Evolutionary conservation across 2,797 vertebrate genomes (phyloP).

Genomic region (Molossus alvarezi): DNA sequence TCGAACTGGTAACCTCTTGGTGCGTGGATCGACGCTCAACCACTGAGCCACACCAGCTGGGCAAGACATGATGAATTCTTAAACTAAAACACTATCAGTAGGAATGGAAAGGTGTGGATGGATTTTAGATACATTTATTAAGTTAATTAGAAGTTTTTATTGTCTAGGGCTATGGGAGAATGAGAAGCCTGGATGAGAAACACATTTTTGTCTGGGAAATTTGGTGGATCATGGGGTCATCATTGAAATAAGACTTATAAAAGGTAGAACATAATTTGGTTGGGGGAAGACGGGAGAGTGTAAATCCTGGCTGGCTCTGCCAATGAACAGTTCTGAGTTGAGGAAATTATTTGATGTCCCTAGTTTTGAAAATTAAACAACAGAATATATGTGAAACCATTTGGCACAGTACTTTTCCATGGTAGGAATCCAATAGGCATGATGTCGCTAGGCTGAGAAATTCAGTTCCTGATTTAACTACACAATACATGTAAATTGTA

Average conservation of each 20-base stretch:
- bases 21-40: too few relatives aligned
- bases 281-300: not conserved
- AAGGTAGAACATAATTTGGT: slow-evolving; percentile 28
- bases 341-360: not conserved
- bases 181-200: not conserved
- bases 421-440: not conserved
- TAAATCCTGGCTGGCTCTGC: not conserved
- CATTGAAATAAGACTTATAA: slow-evolving; percentile 4
- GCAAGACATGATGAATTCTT: not conserved
- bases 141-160: not conserved
- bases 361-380: slow-evolving; percentile 29
- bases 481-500: not conserved
- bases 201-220: slow-evolving; percentile 20
- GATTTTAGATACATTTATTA: not conserved
- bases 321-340: not conserved
- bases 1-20: too few relatives aligned
- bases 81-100: not conserved
- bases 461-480: slow-evolving; percentile 10
- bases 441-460: not conserved
- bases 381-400: not conserved
- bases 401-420: not conserved
- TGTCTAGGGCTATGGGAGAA: not conserved
- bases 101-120: not conserved
- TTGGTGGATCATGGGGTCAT: not conserved
- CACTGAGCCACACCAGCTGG: not conserved